Conservation (phyloP, 2,113 vertebrate genomes). For the Struthidea cinerea region DNA sequence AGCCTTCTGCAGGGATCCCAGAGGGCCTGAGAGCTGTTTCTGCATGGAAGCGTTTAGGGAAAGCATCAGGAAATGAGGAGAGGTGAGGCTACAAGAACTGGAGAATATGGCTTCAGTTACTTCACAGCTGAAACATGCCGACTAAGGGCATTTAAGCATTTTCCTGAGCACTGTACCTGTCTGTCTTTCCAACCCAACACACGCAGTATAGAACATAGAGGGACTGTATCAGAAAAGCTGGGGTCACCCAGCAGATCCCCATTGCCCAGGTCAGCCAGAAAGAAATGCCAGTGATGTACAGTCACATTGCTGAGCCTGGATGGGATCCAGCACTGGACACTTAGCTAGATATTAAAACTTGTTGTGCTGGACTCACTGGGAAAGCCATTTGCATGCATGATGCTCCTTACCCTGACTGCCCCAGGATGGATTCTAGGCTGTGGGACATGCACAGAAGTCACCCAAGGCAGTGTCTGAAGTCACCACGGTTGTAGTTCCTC, state of each 20-base stretch:
- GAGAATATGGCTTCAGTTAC: conserved; percentile 10
- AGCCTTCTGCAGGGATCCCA: neutral
- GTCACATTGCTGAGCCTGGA: neutral
- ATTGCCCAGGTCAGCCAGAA: neutral
- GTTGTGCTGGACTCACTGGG: neutral
- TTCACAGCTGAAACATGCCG: neutral
- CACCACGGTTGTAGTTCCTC: neutral
- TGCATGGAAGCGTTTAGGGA: neutral
- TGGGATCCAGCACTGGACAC: neutral
- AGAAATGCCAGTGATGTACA: neutral
- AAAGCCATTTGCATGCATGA: neutral
- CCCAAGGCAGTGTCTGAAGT: neutral
- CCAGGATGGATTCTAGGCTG: neutral
- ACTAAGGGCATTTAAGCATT: neutral
- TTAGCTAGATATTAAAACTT: neutral
- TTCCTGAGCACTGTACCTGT: neutral
- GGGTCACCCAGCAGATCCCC: neutral
- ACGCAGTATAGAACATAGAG: neutral
- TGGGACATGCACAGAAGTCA: neutral
- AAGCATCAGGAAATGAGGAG: conserved; percentile 29
- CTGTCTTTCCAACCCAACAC: neutral
- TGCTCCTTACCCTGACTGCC: neutral
- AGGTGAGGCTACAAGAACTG: neutral
- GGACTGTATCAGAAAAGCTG: neutral
- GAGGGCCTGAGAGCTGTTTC: neutral